Percentiles rank a stretch among this genome's conserved stretches.
Evolutionary conservation across 2,888 invertebrate species (phyloP).

Genomic region (Tipula unca): DNA sequence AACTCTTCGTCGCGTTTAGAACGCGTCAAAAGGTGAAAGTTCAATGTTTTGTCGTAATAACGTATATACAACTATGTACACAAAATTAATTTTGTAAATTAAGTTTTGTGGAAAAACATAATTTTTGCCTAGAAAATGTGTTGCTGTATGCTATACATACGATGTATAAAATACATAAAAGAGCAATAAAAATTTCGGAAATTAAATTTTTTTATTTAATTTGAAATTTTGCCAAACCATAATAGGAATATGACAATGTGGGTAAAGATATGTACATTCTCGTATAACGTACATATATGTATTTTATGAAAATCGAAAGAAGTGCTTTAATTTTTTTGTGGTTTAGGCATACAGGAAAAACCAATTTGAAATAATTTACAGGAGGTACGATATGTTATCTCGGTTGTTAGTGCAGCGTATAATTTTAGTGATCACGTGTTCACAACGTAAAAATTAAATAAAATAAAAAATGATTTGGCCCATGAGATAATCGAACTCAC

Average conservation of each 20-base stretch:
- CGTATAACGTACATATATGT: not conserved
- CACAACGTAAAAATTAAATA: no score
- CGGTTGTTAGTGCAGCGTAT: not conserved
- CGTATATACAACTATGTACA: not conserved
- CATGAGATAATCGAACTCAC: no score
- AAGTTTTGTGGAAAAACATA: constrained; percentile 2
- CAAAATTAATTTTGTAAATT: not conserved
- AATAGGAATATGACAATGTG: not conserved
- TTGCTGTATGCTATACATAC: not conserved
- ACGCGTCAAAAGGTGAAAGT: not conserved
- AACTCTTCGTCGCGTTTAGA: not conserved
- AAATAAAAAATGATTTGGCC: no score
- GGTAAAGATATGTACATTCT: not conserved
- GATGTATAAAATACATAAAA: not conserved
- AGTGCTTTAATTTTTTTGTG: not conserved
- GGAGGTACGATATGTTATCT: not conserved
- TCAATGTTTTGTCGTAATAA: not conserved
- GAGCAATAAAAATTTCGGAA: not conserved
- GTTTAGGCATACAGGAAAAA: not conserved
- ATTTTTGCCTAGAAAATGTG: not conserved
- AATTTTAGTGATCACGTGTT: no score
- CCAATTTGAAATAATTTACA: not conserved
- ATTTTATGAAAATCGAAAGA: not conserved
- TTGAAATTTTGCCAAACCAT: not conserved
- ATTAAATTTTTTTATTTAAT: not conserved